phyloP scores from a whole-genome alignment of 2,113 vertebrate species.

The Cyanoramphus novaezelandiae region DNA sequence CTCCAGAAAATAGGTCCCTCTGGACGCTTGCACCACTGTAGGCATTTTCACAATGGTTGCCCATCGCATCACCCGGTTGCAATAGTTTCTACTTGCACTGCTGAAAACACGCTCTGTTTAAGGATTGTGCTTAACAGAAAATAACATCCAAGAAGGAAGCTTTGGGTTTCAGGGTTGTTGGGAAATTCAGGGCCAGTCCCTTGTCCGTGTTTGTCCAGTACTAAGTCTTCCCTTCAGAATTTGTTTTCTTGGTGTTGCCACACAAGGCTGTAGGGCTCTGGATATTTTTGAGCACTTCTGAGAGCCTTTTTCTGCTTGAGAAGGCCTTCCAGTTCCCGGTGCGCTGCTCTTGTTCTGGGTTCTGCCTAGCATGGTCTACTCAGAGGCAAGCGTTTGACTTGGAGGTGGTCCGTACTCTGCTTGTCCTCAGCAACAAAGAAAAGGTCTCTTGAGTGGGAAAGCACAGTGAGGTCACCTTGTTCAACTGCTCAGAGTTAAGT shows the following conservation, averaged over 20 bases:
- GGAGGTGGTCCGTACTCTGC: neutral
- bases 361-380: neutral
- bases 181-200: neutral
- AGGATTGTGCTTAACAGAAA: neutral
- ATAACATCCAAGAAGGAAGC: neutral
- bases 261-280: neutral
- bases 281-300: neutral
- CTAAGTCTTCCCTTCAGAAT: neutral
- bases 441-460: neutral
- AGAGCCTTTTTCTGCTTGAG: neutral
- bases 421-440: neutral
- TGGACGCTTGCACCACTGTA: neutral
- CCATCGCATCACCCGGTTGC: neutral
- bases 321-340: neutral
- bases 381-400: neutral
- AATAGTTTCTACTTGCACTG: neutral
- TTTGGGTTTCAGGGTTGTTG: neutral
- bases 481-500: neutral
- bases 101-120: neutral
- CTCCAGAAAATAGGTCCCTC: neutral
- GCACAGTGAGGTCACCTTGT: neutral
- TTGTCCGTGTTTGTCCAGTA: neutral
- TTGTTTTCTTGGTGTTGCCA: neutral
- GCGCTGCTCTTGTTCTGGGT: neutral
- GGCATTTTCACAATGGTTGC: neutral